These are phyloP conservation scores for Sturnus vulgaris DNA, from an alignment of 2,113 vertebrate genomes.

Conservation along the genomic window DNA sequence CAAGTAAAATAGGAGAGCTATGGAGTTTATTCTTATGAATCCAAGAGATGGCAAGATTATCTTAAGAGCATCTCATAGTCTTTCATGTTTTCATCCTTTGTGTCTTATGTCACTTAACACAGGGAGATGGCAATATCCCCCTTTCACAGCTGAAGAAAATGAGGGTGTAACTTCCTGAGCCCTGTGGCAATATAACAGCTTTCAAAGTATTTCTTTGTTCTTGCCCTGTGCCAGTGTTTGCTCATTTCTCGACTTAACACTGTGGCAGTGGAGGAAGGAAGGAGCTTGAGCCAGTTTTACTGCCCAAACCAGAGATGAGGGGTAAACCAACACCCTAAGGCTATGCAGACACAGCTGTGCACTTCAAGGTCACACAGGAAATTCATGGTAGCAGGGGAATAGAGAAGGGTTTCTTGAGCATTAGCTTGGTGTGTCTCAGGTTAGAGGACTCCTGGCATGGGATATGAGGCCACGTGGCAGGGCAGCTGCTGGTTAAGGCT, in stretches of 20 bases:
- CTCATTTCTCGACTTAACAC: neutral
- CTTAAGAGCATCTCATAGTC: neutral
- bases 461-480: neutral
- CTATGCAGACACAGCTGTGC: neutral
- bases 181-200: neutral
- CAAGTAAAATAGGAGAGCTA: neutral
- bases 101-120: neutral
- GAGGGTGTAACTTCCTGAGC: neutral
- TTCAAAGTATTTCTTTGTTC: neutral
- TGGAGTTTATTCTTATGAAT: neutral
- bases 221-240: neutral
- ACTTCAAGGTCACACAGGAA: neutral
- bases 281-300: neutral
- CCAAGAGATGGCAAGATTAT: neutral
- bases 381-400: neutral
- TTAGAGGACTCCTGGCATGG: neutral
- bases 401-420: neutral
- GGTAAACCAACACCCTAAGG: neutral
- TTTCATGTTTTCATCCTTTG: neutral
- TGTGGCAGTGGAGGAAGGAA: slow-evolving; percentile 5
- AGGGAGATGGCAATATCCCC: neutral
- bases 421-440: neutral
- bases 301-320: neutral
- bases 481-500: neutral
- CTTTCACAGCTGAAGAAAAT: neutral